Evolutionary conservation across 2,113 vertebrate species (phyloP), one percentile per base, ranked within the genome.

Genomic region (Aldabrachelys gigantea): DNA sequence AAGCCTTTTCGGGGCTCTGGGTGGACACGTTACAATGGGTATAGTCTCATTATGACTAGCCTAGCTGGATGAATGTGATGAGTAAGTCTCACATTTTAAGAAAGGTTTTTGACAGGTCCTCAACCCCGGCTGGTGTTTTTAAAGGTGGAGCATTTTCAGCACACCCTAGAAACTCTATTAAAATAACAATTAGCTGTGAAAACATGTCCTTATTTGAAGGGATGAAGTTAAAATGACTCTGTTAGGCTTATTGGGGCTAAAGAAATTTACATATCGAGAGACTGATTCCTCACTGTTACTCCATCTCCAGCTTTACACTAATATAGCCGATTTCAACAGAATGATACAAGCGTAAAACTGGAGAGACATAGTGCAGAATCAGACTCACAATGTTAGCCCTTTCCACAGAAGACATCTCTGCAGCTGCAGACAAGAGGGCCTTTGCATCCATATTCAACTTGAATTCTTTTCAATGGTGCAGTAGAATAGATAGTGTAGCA

Each of bases 391-490:
- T 16, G 22, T 47, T 35, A 13, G 1, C 62, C 84, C 50, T 72
- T 81, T 76, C 41, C 88, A 72, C 87, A 47, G 52, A 14, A 88
- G 72, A 84, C 22, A 85, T 24, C 21, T 44, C 41, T 85, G 54
- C 31, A 10, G 17, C 8, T 22, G 59, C 52, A 80, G 12, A 35
- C 83, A 93, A 84, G 31, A 81, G 82, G 53, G 8, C 25, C 82
- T 65, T 81, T 62, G 57, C 57, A 62, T 62, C 27, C 57, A 62
- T 62, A 31, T 62, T 62, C 31, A 62, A 62, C 56, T 57, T 10
- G 56, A 57, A 57, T 57, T 94, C 87, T 91, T 85, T 89, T 90
- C 91, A 78, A 84, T 65, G 89, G 78, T 87, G 93, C 87, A 86
- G 91, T 0, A 0, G 76, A 86, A 96, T 94, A 47, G 53, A 56